Conservation (phyloP, 1,140 invertebrate genomes). For the Megalonaias nervosa region DNA sequence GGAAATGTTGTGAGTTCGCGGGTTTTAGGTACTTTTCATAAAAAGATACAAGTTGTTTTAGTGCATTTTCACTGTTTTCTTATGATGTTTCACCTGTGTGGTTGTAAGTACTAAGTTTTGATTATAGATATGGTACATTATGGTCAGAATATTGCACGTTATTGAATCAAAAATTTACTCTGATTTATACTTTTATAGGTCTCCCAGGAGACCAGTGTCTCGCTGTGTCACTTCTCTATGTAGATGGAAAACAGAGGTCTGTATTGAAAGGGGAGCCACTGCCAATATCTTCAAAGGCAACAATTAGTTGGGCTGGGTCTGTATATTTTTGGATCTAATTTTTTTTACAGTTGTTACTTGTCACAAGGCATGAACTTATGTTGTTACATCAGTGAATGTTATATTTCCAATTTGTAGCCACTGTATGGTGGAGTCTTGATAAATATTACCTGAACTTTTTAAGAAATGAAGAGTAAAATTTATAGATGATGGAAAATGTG, state of each 20-base stretch:
- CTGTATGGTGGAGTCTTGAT: not conserved
- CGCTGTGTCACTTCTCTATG: conserved; percentile 65
- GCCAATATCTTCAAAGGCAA: conserved; percentile 80
- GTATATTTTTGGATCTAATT: conserved; percentile 4
- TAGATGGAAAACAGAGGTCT: conserved; percentile 57
- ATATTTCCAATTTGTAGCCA: not conserved
- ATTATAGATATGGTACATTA: not conserved
- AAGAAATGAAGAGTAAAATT: too few species aligned
- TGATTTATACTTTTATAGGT: conserved; percentile 46
- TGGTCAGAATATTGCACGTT: conserved; percentile 2
- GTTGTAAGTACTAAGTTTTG: not conserved
- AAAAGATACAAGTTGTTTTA: not conserved
- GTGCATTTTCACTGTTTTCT: not conserved
- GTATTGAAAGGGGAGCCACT: conserved; percentile 71
- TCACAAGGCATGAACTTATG: too few species aligned
- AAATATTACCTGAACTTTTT: too few species aligned
- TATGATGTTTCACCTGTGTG: not conserved
- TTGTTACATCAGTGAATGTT: too few species aligned
- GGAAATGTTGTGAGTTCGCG: not conserved
- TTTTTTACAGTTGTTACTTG: too few species aligned
- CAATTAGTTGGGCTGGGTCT: conserved; percentile 85
- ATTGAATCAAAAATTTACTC: too few species aligned
- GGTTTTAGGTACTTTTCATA: not conserved
- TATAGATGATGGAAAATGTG: too few species aligned
- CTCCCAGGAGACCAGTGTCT: conserved; percentile 72